These are phyloP conservation scores for Peromyscus attwateri DNA, from an alignment of 2,797 vertebrate genomes.

Conservation along the genomic window DNA sequence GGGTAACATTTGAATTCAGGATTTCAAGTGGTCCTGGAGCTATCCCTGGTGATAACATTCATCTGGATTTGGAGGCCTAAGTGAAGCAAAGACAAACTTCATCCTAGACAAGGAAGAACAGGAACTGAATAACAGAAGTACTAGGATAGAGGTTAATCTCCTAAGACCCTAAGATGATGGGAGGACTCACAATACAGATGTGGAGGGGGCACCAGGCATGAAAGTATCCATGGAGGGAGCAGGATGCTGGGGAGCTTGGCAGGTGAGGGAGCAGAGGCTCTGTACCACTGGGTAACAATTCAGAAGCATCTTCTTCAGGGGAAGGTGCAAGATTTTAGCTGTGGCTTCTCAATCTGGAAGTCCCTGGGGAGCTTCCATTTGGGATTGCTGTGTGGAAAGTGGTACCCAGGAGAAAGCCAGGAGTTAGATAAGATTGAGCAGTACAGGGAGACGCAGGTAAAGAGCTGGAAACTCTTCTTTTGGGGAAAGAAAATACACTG, in stretches of 20 bases:
- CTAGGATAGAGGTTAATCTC: too few relatives aligned
- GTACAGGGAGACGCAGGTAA: background rate
- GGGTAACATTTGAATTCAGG: background rate
- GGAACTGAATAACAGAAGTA: background rate
- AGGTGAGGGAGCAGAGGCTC: background rate
- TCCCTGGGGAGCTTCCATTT: background rate
- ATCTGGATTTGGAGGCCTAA: background rate
- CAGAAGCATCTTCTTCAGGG: background rate
- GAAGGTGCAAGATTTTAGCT: background rate
- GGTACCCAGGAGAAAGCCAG: background rate
- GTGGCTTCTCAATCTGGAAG: background rate
- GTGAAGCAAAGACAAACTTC: background rate
- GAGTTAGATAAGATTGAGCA: background rate
- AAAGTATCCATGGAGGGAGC: background rate
- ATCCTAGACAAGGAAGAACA: background rate
- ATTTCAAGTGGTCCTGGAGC: background rate
- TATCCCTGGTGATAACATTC: background rate
- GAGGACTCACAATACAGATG: background rate
- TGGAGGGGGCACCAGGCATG: background rate
- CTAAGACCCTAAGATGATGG: too few relatives aligned
- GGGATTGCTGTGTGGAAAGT: background rate
- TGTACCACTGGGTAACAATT: background rate
- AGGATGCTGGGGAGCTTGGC: background rate
- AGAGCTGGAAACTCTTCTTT: background rate
- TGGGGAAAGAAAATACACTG: background rate